phyloP scores from a whole-genome alignment of 2,888 invertebrate species.

The Podabrus alpinus region DNA sequence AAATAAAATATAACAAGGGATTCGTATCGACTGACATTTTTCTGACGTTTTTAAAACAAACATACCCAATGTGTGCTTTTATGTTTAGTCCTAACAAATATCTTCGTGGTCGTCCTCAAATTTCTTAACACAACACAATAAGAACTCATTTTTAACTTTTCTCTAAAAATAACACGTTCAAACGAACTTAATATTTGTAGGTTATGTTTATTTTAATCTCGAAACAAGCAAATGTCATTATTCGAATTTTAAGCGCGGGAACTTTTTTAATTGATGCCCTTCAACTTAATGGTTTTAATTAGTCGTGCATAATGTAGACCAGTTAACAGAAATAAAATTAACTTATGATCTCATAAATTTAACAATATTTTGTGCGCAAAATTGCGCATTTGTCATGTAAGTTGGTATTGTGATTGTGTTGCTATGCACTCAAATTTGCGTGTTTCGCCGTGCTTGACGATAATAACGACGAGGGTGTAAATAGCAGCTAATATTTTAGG shows the following conservation, averaged over 20 bases:
- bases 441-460: background rate
- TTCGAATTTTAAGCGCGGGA: background rate
- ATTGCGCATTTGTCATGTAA: constrained; percentile 19
- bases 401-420: constrained; percentile 11
- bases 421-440: constrained; percentile 1
- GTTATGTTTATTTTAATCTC: background rate
- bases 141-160: background rate
- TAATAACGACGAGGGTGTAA: background rate
- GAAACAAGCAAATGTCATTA: background rate
- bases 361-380: background rate
- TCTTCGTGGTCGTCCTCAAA: background rate
- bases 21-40: background rate
- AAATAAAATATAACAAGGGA: constrained; percentile 73
- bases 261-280: background rate
- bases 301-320: background rate
- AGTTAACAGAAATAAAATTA: constrained; percentile 13
- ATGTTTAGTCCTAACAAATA: constrained; percentile 42
- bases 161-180: background rate
- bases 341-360: constrained; percentile 14
- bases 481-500: background rate
- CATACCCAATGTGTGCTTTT: constrained; percentile 52
- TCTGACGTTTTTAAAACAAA: background rate
- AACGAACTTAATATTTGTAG: background rate
- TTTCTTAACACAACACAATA: background rate
- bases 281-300: background rate